Conservation (phyloP, 2,113 vertebrate genomes). For the Neolamprologus devosi region DNA sequence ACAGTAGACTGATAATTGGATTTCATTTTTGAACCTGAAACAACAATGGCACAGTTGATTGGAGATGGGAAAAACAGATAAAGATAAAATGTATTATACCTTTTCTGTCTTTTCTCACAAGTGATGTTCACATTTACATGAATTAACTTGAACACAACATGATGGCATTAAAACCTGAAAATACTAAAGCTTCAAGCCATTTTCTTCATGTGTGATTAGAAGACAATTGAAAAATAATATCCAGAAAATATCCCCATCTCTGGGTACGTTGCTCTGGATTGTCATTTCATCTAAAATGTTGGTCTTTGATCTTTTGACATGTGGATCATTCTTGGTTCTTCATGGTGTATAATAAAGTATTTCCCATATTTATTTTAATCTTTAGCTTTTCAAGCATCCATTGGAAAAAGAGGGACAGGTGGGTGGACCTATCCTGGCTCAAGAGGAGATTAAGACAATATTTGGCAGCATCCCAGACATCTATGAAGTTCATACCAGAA, state of each 20-base stretch:
- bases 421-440: slow-evolving; percentile 92
- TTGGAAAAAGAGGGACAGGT: slow-evolving; percentile 92
- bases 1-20: not conserved
- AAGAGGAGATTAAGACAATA: slow-evolving; percentile 96
- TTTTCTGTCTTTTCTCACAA: not conserved
- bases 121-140: not conserved
- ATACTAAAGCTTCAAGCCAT: not conserved
- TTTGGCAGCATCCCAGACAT: slow-evolving; percentile 98
- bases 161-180: not conserved
- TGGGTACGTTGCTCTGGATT: not conserved
- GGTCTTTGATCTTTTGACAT: not conserved
- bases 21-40: not conserved
- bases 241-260: not conserved
- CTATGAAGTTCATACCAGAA: slow-evolving; percentile 91
- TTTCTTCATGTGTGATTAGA: not conserved
- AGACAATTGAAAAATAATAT: not conserved
- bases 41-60: not conserved
- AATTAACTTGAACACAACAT: not conserved
- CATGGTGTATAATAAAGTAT: not conserved
- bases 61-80: not conserved
- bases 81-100: not conserved
- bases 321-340: not conserved
- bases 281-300: not conserved
- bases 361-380: not conserved
- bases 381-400: slow-evolving; percentile 89